Evolutionary conservation across 2,113 vertebrate species (phyloP).

Genomic region (Rhagologus leucostigma): DNA sequence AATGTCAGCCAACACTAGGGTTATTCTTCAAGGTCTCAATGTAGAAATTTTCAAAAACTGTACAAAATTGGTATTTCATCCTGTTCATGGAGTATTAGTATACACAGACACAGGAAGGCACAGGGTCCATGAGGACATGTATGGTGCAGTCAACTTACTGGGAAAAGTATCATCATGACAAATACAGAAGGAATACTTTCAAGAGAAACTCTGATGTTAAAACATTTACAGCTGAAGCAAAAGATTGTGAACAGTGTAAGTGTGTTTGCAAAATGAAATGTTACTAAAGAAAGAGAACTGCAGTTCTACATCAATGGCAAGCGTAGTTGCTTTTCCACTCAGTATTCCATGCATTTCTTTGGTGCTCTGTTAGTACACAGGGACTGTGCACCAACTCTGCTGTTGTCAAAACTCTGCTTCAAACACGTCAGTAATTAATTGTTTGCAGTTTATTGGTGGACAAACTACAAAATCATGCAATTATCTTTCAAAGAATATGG

Average conservation of each 20-base stretch:
- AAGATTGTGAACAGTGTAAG: slow-evolving; percentile 11
- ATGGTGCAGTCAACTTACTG: neutral
- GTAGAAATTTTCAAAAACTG: neutral
- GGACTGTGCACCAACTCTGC: slow-evolving; percentile 26
- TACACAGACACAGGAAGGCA: neutral
- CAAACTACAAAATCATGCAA: slow-evolving; percentile 59
- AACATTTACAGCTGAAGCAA: slow-evolving; percentile 46
- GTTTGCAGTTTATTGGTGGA: slow-evolving; percentile 30
- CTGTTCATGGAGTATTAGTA: neutral
- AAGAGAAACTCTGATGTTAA: slow-evolving; percentile 24
- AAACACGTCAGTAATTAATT: slow-evolving; percentile 55
- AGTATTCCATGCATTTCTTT: slow-evolving; percentile 67
- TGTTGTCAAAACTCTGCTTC: slow-evolving; percentile 43
- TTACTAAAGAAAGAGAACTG: slow-evolving; percentile 53
- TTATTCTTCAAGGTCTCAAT: neutral
- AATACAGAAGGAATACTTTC: slow-evolving; percentile 11
- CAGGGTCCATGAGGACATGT: neutral
- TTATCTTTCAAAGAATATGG: neutral
- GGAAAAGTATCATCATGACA: neutral
- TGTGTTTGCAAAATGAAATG: slow-evolving; percentile 15
- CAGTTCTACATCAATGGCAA: slow-evolving; percentile 93
- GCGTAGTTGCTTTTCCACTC: slow-evolving; percentile 82
- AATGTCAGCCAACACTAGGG: neutral
- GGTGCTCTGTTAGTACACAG: slow-evolving; percentile 69
- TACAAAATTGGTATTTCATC: neutral